Conservation (phyloP, 2,888 invertebrate genomes). For the Stenodema calcarata region DNA sequence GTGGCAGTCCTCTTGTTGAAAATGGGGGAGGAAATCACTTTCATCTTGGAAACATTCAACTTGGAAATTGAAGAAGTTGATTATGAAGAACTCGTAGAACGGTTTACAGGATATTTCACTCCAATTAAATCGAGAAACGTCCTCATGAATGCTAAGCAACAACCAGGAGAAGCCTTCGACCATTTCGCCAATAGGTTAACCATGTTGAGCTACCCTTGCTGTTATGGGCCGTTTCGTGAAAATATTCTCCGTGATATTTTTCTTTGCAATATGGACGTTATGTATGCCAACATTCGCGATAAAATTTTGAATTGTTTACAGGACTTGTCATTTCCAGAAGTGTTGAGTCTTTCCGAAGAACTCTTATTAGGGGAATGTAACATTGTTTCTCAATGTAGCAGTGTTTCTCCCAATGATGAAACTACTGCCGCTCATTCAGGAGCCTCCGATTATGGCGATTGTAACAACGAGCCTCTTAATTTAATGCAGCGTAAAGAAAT, state of each 20-base stretch:
- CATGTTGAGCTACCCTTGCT: not conserved
- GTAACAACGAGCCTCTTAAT: not conserved
- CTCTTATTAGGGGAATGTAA: not conserved
- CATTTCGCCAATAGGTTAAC: not conserved
- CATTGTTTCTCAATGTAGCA: not conserved
- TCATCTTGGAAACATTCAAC: not conserved
- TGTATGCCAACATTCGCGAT: not conserved
- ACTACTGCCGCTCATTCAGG: not conserved
- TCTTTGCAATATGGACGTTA: not conserved
- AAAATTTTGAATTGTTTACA: not conserved
- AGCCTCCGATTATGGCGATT: not conserved
- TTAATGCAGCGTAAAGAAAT: not conserved
- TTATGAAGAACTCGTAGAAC: not conserved
- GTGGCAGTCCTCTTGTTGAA: not conserved
- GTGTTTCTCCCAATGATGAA: not conserved
- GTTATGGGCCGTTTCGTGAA: not conserved
- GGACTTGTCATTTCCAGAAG: not conserved
- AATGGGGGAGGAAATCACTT: not conserved
- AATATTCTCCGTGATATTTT: conserved; percentile 1
- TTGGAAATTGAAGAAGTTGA: not conserved
- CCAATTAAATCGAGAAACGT: not conserved
- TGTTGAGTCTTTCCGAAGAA: not conserved
- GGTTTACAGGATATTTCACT: not conserved
- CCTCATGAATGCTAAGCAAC: not conserved
- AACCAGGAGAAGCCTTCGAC: not conserved